Evolutionary conservation across 1,140 invertebrate genomes (phyloP), one percentile per base, ranked within the genome.

Genomic region (Heliconius melpomene): DNA sequence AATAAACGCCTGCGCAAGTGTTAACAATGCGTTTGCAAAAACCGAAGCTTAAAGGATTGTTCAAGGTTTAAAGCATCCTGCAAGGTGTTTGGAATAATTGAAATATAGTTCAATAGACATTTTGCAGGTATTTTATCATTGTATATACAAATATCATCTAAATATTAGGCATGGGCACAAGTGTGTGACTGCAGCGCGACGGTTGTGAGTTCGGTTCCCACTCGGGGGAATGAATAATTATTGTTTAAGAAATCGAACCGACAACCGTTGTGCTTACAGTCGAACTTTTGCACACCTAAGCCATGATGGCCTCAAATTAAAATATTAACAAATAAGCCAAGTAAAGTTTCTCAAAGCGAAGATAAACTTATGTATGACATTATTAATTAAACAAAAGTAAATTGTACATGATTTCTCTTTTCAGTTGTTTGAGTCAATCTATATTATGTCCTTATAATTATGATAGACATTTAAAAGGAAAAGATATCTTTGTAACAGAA

Each of bases 1-100:
- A 91, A 92, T 88, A 90, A 87, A 89, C 88, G 86, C 80, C 82
- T 87, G 77, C 84, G 90, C 90, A 90, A 91, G 89, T 90, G 86
- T 85, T 85, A 72, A 77, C 71, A 81, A 82, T 74, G 85, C 80
- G 13, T 29, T 66, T 73, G 75, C 74, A 80, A 89, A 89, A 90
- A 89, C 85, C 76, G 74, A 60, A 38, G 60, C 46, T 50, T 71
- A 78, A 83, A 83, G 82, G 82, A 83, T 83, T 83, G 77, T 72
- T 66, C 74, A 36, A 38, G 74, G 38, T 54, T 72, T 40, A 76
- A 32, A 76, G 80, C 78, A 81, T 83, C 82, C 84, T 38, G 83
- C 83, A 88, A 87, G 86, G 88, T 88, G 88, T 23, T 66, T 66
- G 3, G 5, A 66, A 66, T 66, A 66, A 66, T 66, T 66, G 60